Evolutionary conservation across 2,888 invertebrate species (phyloP).

Genomic region (Lasioglossum malachurum): DNA sequence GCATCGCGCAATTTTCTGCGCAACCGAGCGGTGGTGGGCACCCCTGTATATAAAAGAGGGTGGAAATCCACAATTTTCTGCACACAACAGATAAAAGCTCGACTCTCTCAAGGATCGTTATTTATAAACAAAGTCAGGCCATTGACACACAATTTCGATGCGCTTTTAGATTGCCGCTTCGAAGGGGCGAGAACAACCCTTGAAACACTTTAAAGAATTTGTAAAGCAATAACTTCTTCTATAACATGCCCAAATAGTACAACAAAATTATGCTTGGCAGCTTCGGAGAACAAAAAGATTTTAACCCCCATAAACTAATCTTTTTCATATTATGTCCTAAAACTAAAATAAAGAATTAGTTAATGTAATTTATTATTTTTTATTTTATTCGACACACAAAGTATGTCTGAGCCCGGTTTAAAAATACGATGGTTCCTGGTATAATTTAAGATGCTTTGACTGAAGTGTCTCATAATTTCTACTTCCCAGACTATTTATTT

Average conservation of each 20-base stretch:
- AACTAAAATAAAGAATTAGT: neutral
- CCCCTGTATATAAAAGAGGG: neutral
- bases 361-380: neutral
- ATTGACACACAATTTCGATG: conserved; percentile 1
- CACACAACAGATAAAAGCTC: conserved; percentile 5
- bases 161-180: neutral
- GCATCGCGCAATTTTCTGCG: neutral
- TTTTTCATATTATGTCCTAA: neutral
- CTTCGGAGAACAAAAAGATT: neutral
- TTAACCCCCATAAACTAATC: neutral
- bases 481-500: neutral
- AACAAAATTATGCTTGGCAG: neutral
- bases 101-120: neutral
- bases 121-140: conserved; percentile 10
- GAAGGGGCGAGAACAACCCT: neutral
- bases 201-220: neutral
- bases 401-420: neutral
- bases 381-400: neutral
- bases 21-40: conserved; percentile 1
- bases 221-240: neutral
- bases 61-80: conserved; percentile 9
- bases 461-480: neutral
- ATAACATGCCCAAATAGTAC: neutral
- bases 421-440: neutral
- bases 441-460: neutral